These are phyloP conservation scores for Ammodytes dubius DNA, from an alignment of 2,113 vertebrate species.

Conservation along the genomic window DNA sequence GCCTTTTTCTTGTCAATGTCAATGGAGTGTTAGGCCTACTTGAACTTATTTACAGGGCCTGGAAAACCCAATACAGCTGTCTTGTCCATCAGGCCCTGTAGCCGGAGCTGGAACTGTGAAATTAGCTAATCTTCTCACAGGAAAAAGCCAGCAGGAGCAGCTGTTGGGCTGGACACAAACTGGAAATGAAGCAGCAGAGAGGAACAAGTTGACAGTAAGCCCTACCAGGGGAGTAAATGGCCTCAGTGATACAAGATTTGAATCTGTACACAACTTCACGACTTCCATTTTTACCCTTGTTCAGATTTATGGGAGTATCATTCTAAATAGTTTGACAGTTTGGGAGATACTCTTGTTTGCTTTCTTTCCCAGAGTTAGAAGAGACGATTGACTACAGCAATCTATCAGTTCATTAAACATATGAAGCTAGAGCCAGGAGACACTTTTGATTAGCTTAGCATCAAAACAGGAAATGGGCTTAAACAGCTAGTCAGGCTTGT, in stretches of 20 bases:
- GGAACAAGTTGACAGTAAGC: slow-evolving; percentile 2
- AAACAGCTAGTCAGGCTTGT: not conserved
- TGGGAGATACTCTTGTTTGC: not conserved
- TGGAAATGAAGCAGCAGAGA: slow-evolving; percentile 32
- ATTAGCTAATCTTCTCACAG: slow-evolving; percentile 59
- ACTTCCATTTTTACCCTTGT: too few relatives aligned
- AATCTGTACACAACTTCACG: not conserved
- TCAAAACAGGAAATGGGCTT: not conserved
- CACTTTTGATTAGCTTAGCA: not conserved
- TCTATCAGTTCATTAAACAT: not conserved
- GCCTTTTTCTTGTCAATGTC: not conserved
- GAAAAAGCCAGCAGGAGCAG: slow-evolving; percentile 62
- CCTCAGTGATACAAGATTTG: not conserved
- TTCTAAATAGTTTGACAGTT: not conserved
- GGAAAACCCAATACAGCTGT: slow-evolving; percentile 52
- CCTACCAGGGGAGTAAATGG: not conserved
- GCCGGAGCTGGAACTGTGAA: slow-evolving; percentile 44
- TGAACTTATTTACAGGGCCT: not conserved
- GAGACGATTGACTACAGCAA: not conserved
- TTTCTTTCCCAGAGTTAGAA: too few relatives aligned
- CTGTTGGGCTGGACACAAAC: slow-evolving; percentile 48
- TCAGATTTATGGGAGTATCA: not conserved
- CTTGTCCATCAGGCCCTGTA: slow-evolving; percentile 47
- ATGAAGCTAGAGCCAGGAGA: not conserved
- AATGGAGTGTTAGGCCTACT: not conserved